phyloP scores from a whole-genome alignment of 1,140 invertebrate genomes.

The Penaeus japonicus region DNA sequence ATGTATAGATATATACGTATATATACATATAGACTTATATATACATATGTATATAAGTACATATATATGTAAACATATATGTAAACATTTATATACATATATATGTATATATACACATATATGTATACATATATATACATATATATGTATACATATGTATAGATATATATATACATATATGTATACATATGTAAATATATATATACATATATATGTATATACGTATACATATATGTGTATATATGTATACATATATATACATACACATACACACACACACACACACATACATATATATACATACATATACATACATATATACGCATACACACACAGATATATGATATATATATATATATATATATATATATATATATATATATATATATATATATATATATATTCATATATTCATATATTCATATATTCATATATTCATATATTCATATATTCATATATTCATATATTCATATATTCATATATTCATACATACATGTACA shows the following conservation, averaged over 20 bases:
- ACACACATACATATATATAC: background rate
- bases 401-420: constrained; percentile 7
- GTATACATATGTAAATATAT: too few species aligned
- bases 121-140: too few species aligned
- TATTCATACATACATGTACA: constrained; percentile 6
- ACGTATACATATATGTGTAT: background rate
- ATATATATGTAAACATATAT: too few species aligned
- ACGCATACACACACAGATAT: background rate
- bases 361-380: constrained; percentile 23
- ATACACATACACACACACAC: background rate
- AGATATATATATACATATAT: too few species aligned
- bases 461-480: background rate
- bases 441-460: background rate
- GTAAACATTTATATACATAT: too few species aligned
- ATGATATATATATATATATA: background rate
- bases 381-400: constrained; percentile 30
- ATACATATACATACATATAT: background rate
- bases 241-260: background rate
- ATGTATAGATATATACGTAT: too few species aligned
- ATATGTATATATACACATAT: too few species aligned
- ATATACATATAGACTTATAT: too few species aligned
- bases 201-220: too few species aligned
- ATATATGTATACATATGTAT: too few species aligned
- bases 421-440: background rate
- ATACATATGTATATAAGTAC: too few species aligned